Evolutionary conservation across 1,140 invertebrate genomes (phyloP).

Genomic region (Limonius californicus): DNA sequence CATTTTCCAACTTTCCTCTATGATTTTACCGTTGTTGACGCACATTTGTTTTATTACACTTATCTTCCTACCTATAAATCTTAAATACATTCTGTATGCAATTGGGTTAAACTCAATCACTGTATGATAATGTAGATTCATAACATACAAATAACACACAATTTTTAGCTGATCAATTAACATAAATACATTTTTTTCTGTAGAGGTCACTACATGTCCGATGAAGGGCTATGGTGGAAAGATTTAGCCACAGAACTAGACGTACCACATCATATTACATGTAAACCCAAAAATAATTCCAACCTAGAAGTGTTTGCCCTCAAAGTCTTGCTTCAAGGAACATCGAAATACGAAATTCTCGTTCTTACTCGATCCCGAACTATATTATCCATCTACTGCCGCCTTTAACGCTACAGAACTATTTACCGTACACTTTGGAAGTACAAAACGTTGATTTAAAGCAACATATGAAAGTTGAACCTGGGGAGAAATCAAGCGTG

Average conservation of each 20-base stretch:
- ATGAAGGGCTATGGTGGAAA: slow-evolving; percentile 75
- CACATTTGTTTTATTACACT: too few relatives aligned
- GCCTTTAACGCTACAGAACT: slow-evolving; percentile 71
- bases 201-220: slow-evolving; percentile 65
- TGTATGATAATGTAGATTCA: too few relatives aligned
- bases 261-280: slow-evolving; percentile 58
- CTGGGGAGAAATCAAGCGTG: slow-evolving; percentile 66
- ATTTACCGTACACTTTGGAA: slow-evolving; percentile 67
- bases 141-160: too few relatives aligned
- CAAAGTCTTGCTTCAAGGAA: slow-evolving; percentile 51
- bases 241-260: slow-evolving; percentile 65
- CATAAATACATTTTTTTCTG: background rate
- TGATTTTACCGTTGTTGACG: too few relatives aligned
- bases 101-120: too few relatives aligned
- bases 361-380: slow-evolving; percentile 62
- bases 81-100: too few relatives aligned
- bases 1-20: too few relatives aligned
- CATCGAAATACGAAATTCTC: slow-evolving; percentile 40
- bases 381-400: slow-evolving; percentile 68
- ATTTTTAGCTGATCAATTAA: too few relatives aligned
- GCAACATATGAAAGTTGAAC: slow-evolving; percentile 55
- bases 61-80: too few relatives aligned
- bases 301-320: slow-evolving; percentile 60
- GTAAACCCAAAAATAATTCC: slow-evolving; percentile 55
- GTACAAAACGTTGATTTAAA: slow-evolving; percentile 46